Evolutionary conservation across 2,113 vertebrate genomes (phyloP), one percentile per base, ranked within the genome.

Genomic region (Myrmophylax atrothorax): DNA sequence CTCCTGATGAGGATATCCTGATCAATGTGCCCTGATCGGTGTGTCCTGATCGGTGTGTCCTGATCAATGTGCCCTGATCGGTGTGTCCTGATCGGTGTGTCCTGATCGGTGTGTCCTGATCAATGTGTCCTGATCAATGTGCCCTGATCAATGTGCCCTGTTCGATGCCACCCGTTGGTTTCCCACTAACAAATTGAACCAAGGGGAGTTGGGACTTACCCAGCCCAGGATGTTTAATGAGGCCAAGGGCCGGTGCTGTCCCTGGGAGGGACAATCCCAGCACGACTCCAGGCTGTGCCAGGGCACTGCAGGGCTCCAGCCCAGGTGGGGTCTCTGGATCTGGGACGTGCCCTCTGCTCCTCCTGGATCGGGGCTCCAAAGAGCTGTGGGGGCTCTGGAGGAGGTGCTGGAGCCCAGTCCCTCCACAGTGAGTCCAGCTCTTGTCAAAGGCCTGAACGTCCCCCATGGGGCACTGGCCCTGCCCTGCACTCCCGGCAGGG

Each of bases 391-490:
- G 53, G 40, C 72, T n/a, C 72, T 22, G 72, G 40, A 14, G 40
- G 20, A 58, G 72, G 18, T 6, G 23, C 53, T 26, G 52, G 22
- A 28, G 72, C 23, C 17, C 20, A 31, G 23, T 26, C 31, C 17
- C n/a, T 12, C 10, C 53, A 38, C 14, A 12, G 2, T 9, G 37
- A 5, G 35, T 38, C 9, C 38, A 19, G 46, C 10, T 92, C 44
- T 56, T n/a, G 8, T 4, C 18, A 35, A 5, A 87, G 18, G 6
- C 38, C 38, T 58, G 53, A 53, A 11, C 0, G 0, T 8, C n/a
- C 40, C n/a, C 2, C 26, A 4, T 0, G 0, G 40, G 62, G 17
- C 55, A 4, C 7, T 5, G 25, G 2, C 13, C 3, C 22, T 9
- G 46, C 35, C 19, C 28, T 6, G 7, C 62, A 0, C 29, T 12